phyloP scores from a whole-genome alignment of 2,888 invertebrate species.

The Pediacus dermestoides region DNA sequence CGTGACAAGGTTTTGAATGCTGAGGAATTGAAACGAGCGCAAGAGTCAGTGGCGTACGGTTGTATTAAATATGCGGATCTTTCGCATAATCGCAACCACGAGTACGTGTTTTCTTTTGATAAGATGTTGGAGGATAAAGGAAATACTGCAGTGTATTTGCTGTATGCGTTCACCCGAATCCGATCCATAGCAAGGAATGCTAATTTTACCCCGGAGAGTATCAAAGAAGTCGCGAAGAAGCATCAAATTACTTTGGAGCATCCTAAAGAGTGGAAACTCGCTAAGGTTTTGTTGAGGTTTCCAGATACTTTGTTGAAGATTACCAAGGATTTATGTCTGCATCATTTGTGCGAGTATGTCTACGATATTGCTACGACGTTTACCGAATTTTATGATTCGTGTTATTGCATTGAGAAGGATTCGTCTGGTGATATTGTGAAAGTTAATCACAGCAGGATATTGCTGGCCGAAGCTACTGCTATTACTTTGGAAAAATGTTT shows the following conservation, averaged over 20 bases:
- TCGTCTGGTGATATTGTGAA: conserved; percentile 73
- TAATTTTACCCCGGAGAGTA: conserved; percentile 60
- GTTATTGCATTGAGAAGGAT: conserved; percentile 96
- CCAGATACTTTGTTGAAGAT: conserved; percentile 83
- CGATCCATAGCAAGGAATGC: conserved; percentile 83
- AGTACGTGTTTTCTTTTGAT: conserved; percentile 97
- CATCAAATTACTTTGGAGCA: conserved; percentile 71
- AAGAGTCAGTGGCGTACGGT: conserved; percentile 92
- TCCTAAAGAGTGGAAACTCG: conserved; percentile 92
- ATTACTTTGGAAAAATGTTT: conserved; percentile 83
- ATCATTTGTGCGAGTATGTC: conserved; percentile 90
- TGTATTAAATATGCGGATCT: conserved; percentile 99
- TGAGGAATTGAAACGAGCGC: conserved; percentile 78
- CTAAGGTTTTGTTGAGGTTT: conserved; percentile 80
- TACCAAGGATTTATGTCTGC: conserved; percentile 75
- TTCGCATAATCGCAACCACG: conserved; percentile 86
- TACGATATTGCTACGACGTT: conserved; percentile 92
- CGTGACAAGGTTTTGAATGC: conserved; percentile 77
- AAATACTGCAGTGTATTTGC: conserved; percentile 95
- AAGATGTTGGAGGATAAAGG: conserved; percentile 99
- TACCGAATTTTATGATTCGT: conserved; percentile 95
- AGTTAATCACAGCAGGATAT: conserved; percentile 80
- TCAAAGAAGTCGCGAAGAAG: conserved; percentile 59
- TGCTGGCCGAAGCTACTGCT: conserved; percentile 91
- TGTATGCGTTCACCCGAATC: conserved; percentile 93